These are phyloP conservation scores for Tortricodes alternella DNA, from an alignment of 2,888 invertebrate genomes.

Conservation along the genomic window DNA sequence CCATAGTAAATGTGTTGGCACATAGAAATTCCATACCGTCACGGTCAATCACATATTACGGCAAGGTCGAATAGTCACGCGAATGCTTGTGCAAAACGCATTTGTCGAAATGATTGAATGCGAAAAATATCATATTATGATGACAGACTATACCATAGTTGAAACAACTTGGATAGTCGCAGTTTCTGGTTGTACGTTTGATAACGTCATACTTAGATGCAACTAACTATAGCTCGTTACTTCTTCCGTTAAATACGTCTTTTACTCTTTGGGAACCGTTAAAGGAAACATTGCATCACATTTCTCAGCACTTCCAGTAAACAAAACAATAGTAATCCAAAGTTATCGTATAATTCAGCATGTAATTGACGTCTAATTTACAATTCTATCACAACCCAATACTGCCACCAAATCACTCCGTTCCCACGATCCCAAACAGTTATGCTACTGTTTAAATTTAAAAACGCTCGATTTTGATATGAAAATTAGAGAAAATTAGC, in stretches of 20 bases:
- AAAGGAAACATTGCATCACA: too few species aligned
- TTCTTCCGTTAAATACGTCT: too few species aligned
- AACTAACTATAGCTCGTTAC: too few species aligned
- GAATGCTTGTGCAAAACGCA: slow-evolving; percentile 27
- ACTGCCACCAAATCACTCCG: slow-evolving; percentile 32
- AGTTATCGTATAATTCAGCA: too few species aligned
- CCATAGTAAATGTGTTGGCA: not conserved
- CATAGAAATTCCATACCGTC: slow-evolving; percentile 42
- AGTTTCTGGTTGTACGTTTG: too few species aligned
- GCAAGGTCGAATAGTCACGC: slow-evolving; percentile 67
- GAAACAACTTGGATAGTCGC: too few species aligned
- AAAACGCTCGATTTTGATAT: slow-evolving; percentile 77
- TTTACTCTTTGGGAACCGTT: too few species aligned
- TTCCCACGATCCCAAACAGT: slow-evolving; percentile 73
- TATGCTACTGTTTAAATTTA: slow-evolving; percentile 59
- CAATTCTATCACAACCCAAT: not conserved
- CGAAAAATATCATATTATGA: too few species aligned
- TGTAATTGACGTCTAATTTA: not conserved
- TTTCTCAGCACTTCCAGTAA: too few species aligned
- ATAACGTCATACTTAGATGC: too few species aligned
- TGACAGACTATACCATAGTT: too few species aligned
- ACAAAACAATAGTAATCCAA: too few species aligned
- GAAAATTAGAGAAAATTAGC: slow-evolving; percentile 82
- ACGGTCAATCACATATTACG: slow-evolving; percentile 68
- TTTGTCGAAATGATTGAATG: slow-evolving; percentile 14